phyloP scores from a whole-genome alignment of 1,140 invertebrate species.

The Aphelenchoides fujianensis region DNA sequence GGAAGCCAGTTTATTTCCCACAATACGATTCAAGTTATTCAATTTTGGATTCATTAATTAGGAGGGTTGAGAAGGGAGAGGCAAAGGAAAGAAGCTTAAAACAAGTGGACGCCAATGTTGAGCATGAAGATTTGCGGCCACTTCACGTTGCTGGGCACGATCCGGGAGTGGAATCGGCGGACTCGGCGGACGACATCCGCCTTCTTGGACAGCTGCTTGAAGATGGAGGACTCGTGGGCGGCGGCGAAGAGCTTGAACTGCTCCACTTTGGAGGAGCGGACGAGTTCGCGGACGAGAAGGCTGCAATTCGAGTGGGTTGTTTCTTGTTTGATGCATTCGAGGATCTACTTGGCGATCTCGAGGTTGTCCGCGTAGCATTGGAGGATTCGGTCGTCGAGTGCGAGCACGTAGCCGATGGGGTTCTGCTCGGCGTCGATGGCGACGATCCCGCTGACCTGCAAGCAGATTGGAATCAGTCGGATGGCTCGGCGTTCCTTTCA shows the following conservation, averaged over 20 bases:
- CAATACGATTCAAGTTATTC: no score
- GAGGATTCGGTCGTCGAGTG: slow-evolving; percentile 26
- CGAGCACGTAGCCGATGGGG: slow-evolving; percentile 40
- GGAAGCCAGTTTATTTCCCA: no score
- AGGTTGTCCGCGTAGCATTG: slow-evolving; percentile 44
- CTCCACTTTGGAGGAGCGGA: slow-evolving; percentile 13
- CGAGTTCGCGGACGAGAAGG: slow-evolving; percentile 25
- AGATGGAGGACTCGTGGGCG: slow-evolving; percentile 19
- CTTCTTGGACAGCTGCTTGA: slow-evolving; percentile 20
- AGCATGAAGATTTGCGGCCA: slow-evolving; percentile 38
- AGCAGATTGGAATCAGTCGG: no score
- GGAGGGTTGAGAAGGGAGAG: no score
- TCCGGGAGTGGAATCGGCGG: slow-evolving; percentile 41
- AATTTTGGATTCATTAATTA: neutral
- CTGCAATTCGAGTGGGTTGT: slow-evolving; percentile 29
- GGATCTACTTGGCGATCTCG: slow-evolving; percentile 36
- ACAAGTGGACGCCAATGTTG: slow-evolving; percentile 47
- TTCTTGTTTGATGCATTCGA: no score
- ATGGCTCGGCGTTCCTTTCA: no score
- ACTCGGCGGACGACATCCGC: slow-evolving; percentile 34
- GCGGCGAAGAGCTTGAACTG: slow-evolving; percentile 23
- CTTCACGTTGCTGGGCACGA: slow-evolving; percentile 41
- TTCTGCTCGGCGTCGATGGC: slow-evolving; percentile 37
- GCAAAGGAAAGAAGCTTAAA: slow-evolving; percentile 35
- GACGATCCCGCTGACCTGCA: slow-evolving; percentile 35